These are phyloP conservation scores for Archocentrus centrarchus DNA, from an alignment of 2,113 vertebrate species.

Conservation along the genomic window DNA sequence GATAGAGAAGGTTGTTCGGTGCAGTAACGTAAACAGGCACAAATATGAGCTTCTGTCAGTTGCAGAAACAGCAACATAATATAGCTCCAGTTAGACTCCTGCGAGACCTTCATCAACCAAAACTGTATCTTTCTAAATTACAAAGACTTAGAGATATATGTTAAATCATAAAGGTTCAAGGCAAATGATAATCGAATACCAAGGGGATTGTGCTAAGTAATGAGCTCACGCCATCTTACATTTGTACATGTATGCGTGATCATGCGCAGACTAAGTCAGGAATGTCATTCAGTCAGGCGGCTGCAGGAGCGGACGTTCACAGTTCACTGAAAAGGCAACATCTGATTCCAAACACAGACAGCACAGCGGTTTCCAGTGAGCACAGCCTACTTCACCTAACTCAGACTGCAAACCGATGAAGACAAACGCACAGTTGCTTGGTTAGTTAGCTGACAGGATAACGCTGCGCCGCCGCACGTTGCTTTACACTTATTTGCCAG, in stretches of 20 bases:
- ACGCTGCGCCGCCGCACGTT: slow-evolving; percentile 30
- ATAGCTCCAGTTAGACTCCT: background rate
- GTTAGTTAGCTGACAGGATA: slow-evolving; percentile 23
- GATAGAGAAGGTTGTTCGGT: background rate
- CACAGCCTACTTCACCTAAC: slow-evolving; percentile 16
- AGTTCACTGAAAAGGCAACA: slow-evolving; percentile 67
- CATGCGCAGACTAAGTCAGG: slow-evolving; percentile 14
- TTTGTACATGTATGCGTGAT: slow-evolving; percentile 26
- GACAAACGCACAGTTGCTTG: slow-evolving; percentile 14
- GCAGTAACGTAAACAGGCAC: background rate
- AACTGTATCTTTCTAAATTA: background rate
- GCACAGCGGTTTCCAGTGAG: slow-evolving; percentile 33
- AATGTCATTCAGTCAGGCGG: slow-evolving; percentile 17
- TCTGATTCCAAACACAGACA: slow-evolving; percentile 59
- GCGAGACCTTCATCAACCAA: background rate
- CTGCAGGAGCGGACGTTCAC: slow-evolving; percentile 44
- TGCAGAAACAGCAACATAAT: background rate
- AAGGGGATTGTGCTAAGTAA: background rate
- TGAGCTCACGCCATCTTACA: slow-evolving; percentile 12
- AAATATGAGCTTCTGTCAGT: background rate
- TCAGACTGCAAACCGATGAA: slow-evolving; percentile 10
- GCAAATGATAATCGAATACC: background rate
- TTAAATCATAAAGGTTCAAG: background rate
- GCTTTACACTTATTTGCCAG: slow-evolving; percentile 64
- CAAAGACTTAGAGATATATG: background rate